These are phyloP conservation scores for Melanargia galathea DNA, from an alignment of 2,888 invertebrate genomes.

Conservation along the genomic window DNA sequence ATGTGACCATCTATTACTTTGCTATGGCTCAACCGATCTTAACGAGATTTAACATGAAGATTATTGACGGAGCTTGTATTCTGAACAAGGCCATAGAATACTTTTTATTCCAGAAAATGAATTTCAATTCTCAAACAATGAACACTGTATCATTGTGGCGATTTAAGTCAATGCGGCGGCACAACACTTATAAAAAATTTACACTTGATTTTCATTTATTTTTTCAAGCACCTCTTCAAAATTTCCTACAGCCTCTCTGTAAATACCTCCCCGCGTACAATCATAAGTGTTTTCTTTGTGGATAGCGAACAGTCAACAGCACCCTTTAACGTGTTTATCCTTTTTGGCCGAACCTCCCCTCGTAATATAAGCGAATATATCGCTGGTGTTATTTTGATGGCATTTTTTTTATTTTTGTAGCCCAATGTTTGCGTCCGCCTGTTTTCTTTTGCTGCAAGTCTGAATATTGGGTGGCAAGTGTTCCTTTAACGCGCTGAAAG, in stretches of 20 bases:
- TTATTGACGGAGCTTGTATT: no score
- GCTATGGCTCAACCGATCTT: no score
- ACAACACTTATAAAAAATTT: background rate
- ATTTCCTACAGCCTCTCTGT: background rate
- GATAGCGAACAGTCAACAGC: constrained; percentile 66
- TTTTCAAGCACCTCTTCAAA: background rate
- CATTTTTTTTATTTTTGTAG: constrained; percentile 40
- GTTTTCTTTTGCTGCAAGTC: constrained; percentile 36
- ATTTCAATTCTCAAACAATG: no score
- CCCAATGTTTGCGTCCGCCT: constrained; percentile 20
- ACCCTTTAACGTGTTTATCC: constrained; percentile 80
- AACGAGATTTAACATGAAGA: no score
- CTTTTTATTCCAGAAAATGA: no score
- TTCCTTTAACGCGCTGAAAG: constrained; percentile 30
- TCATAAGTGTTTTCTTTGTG: constrained; percentile 79
- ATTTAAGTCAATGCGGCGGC: no score
- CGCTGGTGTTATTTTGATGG: constrained; percentile 59
- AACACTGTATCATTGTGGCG: no score
- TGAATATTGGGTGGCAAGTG: constrained; percentile 40
- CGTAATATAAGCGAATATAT: constrained; percentile 45
- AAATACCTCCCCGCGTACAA: constrained; percentile 54
- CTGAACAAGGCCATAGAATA: no score
- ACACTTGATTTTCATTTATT: background rate
- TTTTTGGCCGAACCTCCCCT: constrained; percentile 68
- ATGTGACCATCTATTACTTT: no score